Evolutionary conservation across 2,113 vertebrate genomes (phyloP), one percentile per base, ranked within the genome.

Genomic region (Pao palembangensis): DNA sequence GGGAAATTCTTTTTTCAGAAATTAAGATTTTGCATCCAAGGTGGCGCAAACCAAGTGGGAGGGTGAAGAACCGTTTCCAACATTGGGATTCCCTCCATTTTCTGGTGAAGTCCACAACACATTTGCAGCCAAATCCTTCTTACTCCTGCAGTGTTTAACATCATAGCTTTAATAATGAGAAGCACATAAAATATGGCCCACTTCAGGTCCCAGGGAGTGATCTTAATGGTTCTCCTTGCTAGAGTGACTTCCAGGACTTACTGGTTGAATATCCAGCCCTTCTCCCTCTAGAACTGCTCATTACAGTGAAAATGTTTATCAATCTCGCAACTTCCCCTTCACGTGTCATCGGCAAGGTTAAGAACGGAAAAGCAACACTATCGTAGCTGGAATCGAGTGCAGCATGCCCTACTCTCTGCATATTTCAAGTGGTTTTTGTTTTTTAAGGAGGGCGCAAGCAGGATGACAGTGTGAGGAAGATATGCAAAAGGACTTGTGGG

Each of bases 111-210:
- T 38, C 34, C 10, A 12, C 10, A 38, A 38, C 34, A 38, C 4
- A 38, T 38, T 38, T 8, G 25, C 25, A 28, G 25, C 3, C 25
- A 28, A 28, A 28, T 28, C 25, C 25, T 28, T 28, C 25, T 28
- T 7, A 4, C 25, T 28, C 25, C 8, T 38, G 34, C 34, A 12
- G 11, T 38, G 34, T 38, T 38, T 8, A 38, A 93, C 93, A 93
- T 93, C 91, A 91, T 90, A 93, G 68, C 74, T 92, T 89, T 84
- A 79, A 79, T 90, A 88, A 91, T 88, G 59, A 92, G 72, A 65
- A 67, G 56, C 67, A 91, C 91, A 91, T 43, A 87, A 81, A 38
- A 38, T 38, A 38, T 38, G 34, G 83, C 89, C 87, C 16, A 44
- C 34, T 66, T 21, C 16, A 76, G 78, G 69, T 86, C 69, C 67